These are phyloP conservation scores for Monarcha castaneiventris DNA, from an alignment of 2,113 vertebrate genomes.

Conservation along the genomic window DNA sequence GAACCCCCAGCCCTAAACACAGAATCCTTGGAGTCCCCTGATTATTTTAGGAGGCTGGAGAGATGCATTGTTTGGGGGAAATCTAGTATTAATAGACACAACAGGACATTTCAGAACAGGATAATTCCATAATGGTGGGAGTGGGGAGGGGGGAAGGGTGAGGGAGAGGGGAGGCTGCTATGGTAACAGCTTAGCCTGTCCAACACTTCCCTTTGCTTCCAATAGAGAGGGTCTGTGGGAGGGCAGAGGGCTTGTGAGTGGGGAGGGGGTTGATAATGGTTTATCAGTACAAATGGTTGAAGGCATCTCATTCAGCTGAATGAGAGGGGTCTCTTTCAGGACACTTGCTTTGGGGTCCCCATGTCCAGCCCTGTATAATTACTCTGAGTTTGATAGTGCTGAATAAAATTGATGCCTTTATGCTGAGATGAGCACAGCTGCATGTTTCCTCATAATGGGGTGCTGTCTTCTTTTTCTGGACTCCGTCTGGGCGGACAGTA, in stretches of 20 bases:
- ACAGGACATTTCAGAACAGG: conserved; percentile 72
- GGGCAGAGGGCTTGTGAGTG: conserved; percentile 17
- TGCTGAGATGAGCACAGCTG: conserved; percentile 73
- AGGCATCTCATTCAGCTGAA: conserved; percentile 54
- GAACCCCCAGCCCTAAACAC: neutral
- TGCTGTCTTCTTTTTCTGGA: conserved; percentile 68
- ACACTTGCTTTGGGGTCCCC: conserved; percentile 68
- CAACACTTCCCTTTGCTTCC: conserved; percentile 39
- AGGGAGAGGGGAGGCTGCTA: conserved; percentile 73
- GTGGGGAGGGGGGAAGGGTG: conserved; percentile 22
- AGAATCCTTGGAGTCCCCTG: conserved; percentile 57
- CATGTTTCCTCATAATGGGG: conserved; percentile 70
- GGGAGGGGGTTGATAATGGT: conserved; percentile 48
- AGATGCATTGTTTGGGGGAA: conserved; percentile 45
- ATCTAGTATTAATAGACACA: conserved; percentile 67
- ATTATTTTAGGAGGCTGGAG: conserved; percentile 53
- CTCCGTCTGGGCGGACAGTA: conserved; percentile 11
- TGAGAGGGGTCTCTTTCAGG: conserved; percentile 74
- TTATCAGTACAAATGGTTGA: conserved; percentile 59
- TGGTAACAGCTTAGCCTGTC: conserved; percentile 76
- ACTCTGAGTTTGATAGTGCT: conserved; percentile 41
- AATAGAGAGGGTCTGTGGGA: conserved; percentile 52
- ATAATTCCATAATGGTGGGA: conserved; percentile 62
- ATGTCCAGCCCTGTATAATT: conserved; percentile 76
- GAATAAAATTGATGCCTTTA: conserved; percentile 77